Evolutionary conservation across 2,888 invertebrate genomes (phyloP), one percentile per base, ranked within the genome.

Genomic region (Eugnorisma glareosa): DNA sequence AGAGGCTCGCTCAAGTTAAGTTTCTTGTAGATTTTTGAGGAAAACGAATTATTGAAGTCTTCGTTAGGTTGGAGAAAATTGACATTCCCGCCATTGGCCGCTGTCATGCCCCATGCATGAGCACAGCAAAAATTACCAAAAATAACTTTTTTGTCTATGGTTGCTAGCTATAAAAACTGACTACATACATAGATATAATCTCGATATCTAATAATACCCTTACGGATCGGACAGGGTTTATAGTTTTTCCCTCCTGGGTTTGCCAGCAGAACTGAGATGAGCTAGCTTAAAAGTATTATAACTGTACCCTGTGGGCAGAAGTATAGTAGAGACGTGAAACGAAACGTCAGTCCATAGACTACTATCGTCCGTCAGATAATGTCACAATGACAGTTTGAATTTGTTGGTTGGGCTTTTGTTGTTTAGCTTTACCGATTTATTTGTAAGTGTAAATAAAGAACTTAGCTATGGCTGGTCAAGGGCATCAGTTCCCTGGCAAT

Each of bases 401-500:
- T 73, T 72, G 18, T 73, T 40, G 70, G n/a, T 63, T 54, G 45
- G 6, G 28, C 4, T 0, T 8, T 13, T 18, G n/a, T 35, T 80
- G 48, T 57, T 59, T 35, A 66, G 6, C 15, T 10, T 67, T 57
- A 68, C 8, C 2, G 28, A 24, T 18, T 51, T 51, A 64, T 37
- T 68, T 37, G 21, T 7, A 18, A 43, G 64, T 40, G 40, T 51
- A 67, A 59, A 37, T 35, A 74, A 68, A 43, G 4, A n/a, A 61
- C 11, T 28, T 21, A 67, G 64, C 37, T 79, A 98, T 98, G 98
- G 97, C 98, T 70, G 98, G 98, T 7, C 98, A 98, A 89, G 98
- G 98, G 57, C 98, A 98, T 92, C 98, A 98, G 90, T 98, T 98
- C 89, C 97, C 98, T 85, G 97, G 97, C 37, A 98, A 97, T 82